These are phyloP conservation scores for Burhinus oedicnemus DNA, from an alignment of 2,113 vertebrate species.

Conservation along the genomic window DNA sequence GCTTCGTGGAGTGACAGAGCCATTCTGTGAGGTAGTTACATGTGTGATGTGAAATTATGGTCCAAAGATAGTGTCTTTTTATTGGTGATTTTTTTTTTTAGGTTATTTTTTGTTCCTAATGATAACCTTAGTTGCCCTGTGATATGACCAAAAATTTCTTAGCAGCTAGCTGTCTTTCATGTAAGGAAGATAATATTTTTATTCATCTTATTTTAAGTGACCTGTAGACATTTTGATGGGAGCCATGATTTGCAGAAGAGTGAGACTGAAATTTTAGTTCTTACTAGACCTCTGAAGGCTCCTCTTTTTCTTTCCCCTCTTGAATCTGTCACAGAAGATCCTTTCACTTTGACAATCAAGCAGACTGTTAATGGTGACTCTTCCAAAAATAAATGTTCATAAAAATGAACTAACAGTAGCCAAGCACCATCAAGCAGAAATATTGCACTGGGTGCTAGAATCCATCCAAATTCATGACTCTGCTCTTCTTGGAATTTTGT, in stretches of 20 bases:
- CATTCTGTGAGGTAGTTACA: background rate
- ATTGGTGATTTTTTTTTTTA: background rate
- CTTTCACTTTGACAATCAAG: background rate
- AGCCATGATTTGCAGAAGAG: background rate
- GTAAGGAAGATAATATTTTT: background rate
- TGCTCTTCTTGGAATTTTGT: background rate
- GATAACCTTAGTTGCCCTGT: background rate
- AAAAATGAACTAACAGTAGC: background rate
- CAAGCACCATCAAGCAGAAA: background rate
- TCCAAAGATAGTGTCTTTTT: background rate
- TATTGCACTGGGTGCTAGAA: background rate
- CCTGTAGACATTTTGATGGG: background rate
- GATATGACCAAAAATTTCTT: background rate
- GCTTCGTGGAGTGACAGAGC: background rate
- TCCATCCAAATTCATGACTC: background rate
- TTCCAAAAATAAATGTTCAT: slow-evolving; percentile 7
- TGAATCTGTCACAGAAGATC: background rate
- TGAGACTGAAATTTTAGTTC: background rate
- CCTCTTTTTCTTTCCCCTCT: background rate
- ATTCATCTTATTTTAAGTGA: background rate
- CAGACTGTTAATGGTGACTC: background rate
- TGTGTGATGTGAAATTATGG: background rate
- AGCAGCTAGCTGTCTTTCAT: background rate
- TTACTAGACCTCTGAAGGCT: background rate
- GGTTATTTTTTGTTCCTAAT: background rate